phyloP scores from a whole-genome alignment of 2,797 vertebrate species.

The Lepus townsendii region DNA sequence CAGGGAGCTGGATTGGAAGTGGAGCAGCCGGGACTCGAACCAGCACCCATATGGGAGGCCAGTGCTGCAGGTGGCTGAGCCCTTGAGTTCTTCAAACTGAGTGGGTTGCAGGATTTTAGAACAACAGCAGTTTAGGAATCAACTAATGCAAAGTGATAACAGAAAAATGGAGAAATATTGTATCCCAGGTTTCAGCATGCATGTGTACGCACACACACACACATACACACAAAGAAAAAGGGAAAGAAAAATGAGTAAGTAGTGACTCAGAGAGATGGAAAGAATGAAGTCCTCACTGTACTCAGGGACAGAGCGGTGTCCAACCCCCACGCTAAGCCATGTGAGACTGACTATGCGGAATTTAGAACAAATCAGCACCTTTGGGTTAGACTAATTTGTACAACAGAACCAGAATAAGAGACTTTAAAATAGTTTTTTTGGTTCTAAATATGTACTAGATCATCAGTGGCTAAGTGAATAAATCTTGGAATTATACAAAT shows the following conservation, averaged over 20 bases:
- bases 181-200: too few species aligned
- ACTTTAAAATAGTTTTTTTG: not conserved
- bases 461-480: not conserved
- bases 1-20: too few species aligned
- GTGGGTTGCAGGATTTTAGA: constrained; percentile 17
- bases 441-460: not conserved
- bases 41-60: too few species aligned
- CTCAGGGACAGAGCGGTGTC: not conserved
- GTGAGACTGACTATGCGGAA: not conserved
- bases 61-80: too few species aligned
- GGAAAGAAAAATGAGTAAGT: not conserved
- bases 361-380: constrained; percentile 2
- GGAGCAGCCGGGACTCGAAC: too few species aligned
- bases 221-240: too few species aligned
- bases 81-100: too few species aligned
- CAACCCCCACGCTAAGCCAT: not conserved
- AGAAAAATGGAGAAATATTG: too few species aligned
- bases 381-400: constrained; percentile 21
- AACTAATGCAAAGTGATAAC: constrained; percentile 12
- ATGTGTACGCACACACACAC: too few species aligned
- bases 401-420: not conserved
- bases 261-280: not conserved
- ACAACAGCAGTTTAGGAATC: not conserved
- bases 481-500: not conserved
- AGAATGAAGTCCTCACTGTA: not conserved